Evolutionary conservation across 1,140 invertebrate species (phyloP).

Genomic region (Subanguina moxae): DNA sequence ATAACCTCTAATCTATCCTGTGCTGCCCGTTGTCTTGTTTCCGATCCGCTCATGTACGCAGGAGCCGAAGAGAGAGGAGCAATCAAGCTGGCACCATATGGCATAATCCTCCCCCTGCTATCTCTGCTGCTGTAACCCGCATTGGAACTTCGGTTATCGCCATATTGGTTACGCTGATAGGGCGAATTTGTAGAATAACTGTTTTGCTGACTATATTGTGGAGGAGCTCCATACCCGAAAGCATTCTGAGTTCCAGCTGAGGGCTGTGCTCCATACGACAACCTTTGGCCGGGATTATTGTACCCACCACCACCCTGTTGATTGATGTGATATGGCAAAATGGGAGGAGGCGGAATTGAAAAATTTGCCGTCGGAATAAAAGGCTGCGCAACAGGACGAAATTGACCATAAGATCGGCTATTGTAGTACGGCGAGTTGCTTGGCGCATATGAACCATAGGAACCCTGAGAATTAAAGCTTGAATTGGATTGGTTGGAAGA

Average conservation of each 20-base stretch:
- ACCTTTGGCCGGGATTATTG: too few relatives aligned
- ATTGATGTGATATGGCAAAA: not conserved
- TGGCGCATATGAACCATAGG: not conserved
- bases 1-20: conserved; percentile 42
- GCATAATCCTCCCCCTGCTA: conserved; percentile 23
- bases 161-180: not conserved
- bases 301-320: not conserved
- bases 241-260: too few relatives aligned
- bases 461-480: too few relatives aligned
- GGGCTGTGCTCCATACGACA: too few relatives aligned
- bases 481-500: too few relatives aligned
- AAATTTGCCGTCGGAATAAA: not conserved
- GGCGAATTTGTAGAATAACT: not conserved
- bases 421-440: not conserved
- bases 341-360: not conserved
- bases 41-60: conserved; percentile 19
- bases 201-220: not conserved
- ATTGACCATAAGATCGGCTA: too few relatives aligned
- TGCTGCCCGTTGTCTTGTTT: conserved; percentile 38
- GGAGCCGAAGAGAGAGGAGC: conserved; percentile 15
- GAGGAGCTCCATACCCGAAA: too few relatives aligned
- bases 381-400: too few relatives aligned
- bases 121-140: too few relatives aligned
- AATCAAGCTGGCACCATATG: conserved; percentile 26
- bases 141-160: too few relatives aligned